phyloP scores from a whole-genome alignment of 2,797 vertebrate species.

The Sebastes cheni region DNA sequence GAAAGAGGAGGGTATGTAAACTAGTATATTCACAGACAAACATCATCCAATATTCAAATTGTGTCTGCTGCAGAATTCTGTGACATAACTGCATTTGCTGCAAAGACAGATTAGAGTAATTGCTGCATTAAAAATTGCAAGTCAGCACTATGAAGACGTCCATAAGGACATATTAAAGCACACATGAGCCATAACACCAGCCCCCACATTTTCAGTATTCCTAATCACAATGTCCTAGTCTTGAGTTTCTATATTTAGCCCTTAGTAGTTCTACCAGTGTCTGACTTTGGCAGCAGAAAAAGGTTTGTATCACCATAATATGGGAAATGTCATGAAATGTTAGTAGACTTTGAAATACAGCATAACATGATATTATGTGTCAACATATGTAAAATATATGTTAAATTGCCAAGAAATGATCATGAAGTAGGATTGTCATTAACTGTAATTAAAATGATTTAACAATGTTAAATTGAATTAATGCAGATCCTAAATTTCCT shows the following conservation, averaged over 20 bases:
- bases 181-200: not conserved
- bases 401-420: not conserved
- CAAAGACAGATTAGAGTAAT: constrained; percentile 17
- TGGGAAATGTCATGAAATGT: not conserved
- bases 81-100: constrained; percentile 21
- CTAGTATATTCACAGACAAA: not conserved
- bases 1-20: not conserved
- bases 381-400: not conserved
- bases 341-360: not conserved
- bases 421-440: not conserved
- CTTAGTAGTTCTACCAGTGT: not conserved
- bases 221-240: not conserved
- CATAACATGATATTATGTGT: not conserved
- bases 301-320: not conserved
- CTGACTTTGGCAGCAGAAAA: not conserved
- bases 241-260: constrained; percentile 12
- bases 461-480: not conserved
- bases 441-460: not conserved
- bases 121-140: constrained; percentile 11
- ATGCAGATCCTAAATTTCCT: not conserved
- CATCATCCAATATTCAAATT: not conserved
- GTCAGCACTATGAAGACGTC: constrained; percentile 13
- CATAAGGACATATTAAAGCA: not conserved
- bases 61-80: not conserved
- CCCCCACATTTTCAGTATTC: not conserved